These are phyloP conservation scores for Lamprologus lemairii DNA, from an alignment of 2,113 vertebrate species.

Conservation along the genomic window DNA sequence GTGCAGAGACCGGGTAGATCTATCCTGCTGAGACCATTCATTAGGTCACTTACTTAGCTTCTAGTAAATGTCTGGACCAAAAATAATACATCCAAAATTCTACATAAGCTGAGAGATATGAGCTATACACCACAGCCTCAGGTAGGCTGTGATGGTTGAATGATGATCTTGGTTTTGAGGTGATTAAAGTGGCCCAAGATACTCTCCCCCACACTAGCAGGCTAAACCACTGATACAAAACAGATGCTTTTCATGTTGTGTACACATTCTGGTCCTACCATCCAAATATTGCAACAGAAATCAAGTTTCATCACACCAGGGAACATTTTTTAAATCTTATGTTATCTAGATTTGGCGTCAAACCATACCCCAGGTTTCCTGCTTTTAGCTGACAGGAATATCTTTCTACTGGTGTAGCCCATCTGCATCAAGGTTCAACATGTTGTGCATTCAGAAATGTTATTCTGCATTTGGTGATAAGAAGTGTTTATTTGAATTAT, in stretches of 20 bases:
- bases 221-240: not conserved
- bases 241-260: rapidly evolving
- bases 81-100: not conserved
- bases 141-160: not conserved
- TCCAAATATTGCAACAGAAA: not conserved
- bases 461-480: not conserved
- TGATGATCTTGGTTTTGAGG: not conserved
- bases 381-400: not conserved
- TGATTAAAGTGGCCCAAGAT: not conserved
- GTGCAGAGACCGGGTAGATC: not conserved
- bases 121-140: not conserved
- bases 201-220: not conserved
- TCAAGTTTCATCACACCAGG: not conserved
- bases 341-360: not conserved
- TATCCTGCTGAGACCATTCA: not conserved
- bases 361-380: not conserved
- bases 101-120: not conserved
- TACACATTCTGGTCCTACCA: not conserved
- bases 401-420: not conserved
- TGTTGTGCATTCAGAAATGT: not conserved
- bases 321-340: not conserved
- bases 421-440: not conserved
- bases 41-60: not conserved
- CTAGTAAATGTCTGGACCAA: not conserved
- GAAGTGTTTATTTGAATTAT: not conserved